phyloP scores from a whole-genome alignment of 2,888 invertebrate genomes.

The Strigamia transsilvanica region DNA sequence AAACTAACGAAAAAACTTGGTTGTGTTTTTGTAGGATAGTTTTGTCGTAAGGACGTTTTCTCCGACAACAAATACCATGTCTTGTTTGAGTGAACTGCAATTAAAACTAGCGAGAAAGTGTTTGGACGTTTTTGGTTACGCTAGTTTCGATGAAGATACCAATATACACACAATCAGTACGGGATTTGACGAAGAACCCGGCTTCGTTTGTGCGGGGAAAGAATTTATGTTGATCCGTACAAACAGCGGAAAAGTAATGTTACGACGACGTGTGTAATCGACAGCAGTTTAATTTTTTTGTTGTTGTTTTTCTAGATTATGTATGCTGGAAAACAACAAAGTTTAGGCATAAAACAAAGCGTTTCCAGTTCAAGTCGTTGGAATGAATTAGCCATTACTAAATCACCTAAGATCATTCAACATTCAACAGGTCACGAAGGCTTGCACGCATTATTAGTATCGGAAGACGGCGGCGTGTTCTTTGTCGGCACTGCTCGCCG shows the following conservation, averaged over 20 bases:
- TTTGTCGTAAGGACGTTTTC: slow-evolving; percentile 80
- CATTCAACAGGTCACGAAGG: slow-evolving; percentile 94
- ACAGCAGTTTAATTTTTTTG: neutral
- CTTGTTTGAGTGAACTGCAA: slow-evolving; percentile 72
- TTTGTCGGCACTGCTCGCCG: slow-evolving; percentile 86
- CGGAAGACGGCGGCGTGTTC: slow-evolving; percentile 90
- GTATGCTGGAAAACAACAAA: slow-evolving; percentile 85
- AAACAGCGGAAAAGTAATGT: slow-evolving; percentile 78
- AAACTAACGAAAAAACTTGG: neutral
- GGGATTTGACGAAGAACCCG: slow-evolving; percentile 80
- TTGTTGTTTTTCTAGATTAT: slow-evolving; percentile 70
- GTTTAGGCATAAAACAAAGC: slow-evolving; percentile 80
- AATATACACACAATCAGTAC: slow-evolving; percentile 63
- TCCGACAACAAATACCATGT: slow-evolving; percentile 70
- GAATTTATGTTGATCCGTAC: slow-evolving; percentile 88
- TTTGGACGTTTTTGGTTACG: slow-evolving; percentile 78
- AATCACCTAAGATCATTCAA: slow-evolving; percentile 77
- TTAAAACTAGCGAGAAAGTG: slow-evolving; percentile 81
- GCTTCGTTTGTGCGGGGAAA: slow-evolving; percentile 82
- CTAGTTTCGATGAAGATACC: slow-evolving; percentile 75
- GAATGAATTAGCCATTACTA: slow-evolving; percentile 71
- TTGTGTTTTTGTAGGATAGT: slow-evolving; percentile 73
- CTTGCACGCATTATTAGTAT: slow-evolving; percentile 86
- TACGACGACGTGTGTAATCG: too few relatives aligned
- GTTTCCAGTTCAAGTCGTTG: slow-evolving; percentile 63